Conservation (phyloP, 2,113 vertebrate species). For the Pachycephala philippinensis region DNA sequence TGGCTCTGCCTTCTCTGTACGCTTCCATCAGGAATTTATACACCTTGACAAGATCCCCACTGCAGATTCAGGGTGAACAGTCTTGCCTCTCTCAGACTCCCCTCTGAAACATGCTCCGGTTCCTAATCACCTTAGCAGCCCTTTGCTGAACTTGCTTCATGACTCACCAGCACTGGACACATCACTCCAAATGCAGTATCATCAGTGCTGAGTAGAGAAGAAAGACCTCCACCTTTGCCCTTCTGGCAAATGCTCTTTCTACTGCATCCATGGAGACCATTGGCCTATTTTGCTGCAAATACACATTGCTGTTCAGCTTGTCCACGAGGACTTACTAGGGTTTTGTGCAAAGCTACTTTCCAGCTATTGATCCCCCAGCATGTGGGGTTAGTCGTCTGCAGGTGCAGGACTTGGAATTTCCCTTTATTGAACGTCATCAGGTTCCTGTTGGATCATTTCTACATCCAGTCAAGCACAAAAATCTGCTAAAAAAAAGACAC, state of each 20-base stretch:
- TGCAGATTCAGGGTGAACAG: neutral
- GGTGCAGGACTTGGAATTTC: neutral
- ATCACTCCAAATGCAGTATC: too few species aligned
- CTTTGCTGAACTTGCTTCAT: neutral
- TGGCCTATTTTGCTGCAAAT: neutral
- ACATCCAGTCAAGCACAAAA: neutral
- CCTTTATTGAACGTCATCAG: neutral
- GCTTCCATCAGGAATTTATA: neutral
- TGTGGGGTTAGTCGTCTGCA: neutral
- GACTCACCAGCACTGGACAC: neutral
- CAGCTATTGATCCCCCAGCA: neutral
- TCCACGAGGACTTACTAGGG: neutral
- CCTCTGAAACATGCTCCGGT: neutral
- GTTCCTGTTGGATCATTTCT: neutral
- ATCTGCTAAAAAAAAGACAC: rapidly evolving
- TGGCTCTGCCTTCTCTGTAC: neutral
- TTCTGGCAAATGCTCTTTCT: neutral
- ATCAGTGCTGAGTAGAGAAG: neutral
- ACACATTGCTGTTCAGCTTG: neutral
- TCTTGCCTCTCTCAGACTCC: neutral
- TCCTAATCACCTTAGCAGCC: neutral
- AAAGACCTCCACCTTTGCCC: neutral
- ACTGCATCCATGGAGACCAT: neutral
- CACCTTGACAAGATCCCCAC: neutral
- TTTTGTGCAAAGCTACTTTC: neutral